Evolutionary conservation across 1,140 invertebrate genomes (phyloP).

Genomic region (Zaprionus davidi): DNA sequence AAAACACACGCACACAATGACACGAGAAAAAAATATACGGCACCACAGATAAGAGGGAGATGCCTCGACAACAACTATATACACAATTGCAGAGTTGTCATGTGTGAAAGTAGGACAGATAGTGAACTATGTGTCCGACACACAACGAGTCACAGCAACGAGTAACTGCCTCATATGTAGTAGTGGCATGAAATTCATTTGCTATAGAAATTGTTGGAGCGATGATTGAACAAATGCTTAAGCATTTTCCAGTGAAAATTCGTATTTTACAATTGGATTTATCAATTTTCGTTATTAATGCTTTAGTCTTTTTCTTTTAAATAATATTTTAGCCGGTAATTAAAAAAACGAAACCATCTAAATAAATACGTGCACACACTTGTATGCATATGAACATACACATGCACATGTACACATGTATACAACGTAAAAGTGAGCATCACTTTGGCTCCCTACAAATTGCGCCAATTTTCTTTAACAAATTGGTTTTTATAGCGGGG

Average conservation of each 20-base stretch:
- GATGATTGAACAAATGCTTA: slow-evolving; percentile 16
- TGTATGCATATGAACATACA: slow-evolving; percentile 18
- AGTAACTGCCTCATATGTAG: slow-evolving; percentile 18
- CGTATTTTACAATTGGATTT: neutral
- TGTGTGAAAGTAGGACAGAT: slow-evolving; percentile 32
- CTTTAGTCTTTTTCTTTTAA: neutral
- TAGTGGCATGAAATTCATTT: slow-evolving; percentile 37
- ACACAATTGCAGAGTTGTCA: neutral
- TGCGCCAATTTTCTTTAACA: slow-evolving; percentile 36
- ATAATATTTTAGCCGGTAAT: neutral
- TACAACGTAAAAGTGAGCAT: slow-evolving; percentile 15
- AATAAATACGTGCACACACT: slow-evolving; percentile 12
- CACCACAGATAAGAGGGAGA: slow-evolving; percentile 56
- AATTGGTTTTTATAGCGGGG: neutral
- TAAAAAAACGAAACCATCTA: neutral
- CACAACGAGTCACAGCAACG: slow-evolving; percentile 29
- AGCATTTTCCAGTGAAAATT: slow-evolving; percentile 3
- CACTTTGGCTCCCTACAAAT: slow-evolving; percentile 20
- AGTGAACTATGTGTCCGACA: neutral
- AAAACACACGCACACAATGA: slow-evolving; percentile 22
- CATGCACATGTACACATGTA: slow-evolving; percentile 11
- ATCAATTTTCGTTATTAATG: neutral
- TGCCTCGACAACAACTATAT: slow-evolving; percentile 18
- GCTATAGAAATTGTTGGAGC: slow-evolving; percentile 14
- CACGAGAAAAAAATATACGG: slow-evolving; percentile 7